Evolutionary conservation across 2,888 invertebrate species (phyloP).

Genomic region (Cosmia trapezina): DNA sequence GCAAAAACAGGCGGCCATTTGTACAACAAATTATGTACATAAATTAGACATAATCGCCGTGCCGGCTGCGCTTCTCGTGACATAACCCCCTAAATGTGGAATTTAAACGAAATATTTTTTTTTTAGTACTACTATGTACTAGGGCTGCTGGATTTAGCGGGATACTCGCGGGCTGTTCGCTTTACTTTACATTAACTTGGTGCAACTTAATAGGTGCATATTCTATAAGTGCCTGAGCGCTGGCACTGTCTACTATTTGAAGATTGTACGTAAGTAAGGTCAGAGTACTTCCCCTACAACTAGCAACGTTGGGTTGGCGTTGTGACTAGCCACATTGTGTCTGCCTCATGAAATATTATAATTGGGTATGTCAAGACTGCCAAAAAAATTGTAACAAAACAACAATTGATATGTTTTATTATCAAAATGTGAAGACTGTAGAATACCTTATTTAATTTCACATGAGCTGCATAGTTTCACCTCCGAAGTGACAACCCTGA

Average conservation of each 20-base stretch:
- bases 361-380: too few relatives aligned
- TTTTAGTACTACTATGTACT: constrained; percentile 44
- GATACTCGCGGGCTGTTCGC: neutral
- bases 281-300: too few relatives aligned
- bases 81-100: constrained; percentile 62
- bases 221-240: neutral
- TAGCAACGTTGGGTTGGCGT: too few relatives aligned
- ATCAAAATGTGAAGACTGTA: too few relatives aligned
- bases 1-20: constrained; percentile 71
- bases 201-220: neutral
- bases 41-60: constrained; percentile 74
- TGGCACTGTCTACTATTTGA: neutral
- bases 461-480: too few relatives aligned
- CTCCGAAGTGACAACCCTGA: neutral
- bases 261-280: too few relatives aligned
- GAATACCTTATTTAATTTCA: too few relatives aligned
- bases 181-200: constrained; percentile 12
- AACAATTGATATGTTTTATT: too few relatives aligned
- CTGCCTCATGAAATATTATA: too few relatives aligned
- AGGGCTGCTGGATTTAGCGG: constrained; percentile 23
- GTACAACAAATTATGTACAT: constrained; percentile 76
- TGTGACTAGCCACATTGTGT: too few relatives aligned
- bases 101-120: constrained; percentile 64
- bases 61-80: constrained; percentile 66
- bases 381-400: too few relatives aligned